Conservation (phyloP, 2,797 vertebrate genomes). For the Micromesistius poutassou region DNA sequence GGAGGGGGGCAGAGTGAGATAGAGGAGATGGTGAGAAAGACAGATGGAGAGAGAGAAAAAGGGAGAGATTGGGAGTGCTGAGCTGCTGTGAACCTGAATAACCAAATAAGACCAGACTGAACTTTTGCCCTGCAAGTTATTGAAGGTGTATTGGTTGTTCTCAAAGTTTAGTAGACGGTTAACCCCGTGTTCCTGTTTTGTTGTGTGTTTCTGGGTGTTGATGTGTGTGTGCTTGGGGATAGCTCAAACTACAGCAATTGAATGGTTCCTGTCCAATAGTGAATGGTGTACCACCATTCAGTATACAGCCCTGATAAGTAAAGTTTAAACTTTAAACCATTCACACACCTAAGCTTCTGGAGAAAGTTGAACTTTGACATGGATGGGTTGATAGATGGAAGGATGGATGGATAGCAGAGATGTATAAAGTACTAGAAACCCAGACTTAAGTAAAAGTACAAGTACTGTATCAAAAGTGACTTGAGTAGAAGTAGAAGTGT, state of each 20-base stretch:
- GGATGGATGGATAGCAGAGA: neutral
- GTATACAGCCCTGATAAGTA: neutral
- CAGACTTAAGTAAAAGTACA: too few species aligned
- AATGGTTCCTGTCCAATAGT: neutral
- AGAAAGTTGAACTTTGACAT: neutral
- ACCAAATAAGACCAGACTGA: slow-evolving; percentile 1
- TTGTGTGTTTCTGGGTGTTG: neutral
- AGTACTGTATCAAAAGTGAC: too few species aligned
- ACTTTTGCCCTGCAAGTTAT: neutral
- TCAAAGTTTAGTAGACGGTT: neutral
- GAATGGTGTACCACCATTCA: neutral
- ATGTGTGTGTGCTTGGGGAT: neutral
- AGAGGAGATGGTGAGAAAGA: too few species aligned
- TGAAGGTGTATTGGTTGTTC: neutral
- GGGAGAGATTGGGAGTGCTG: neutral
- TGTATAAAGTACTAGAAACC: too few species aligned
- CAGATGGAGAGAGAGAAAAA: too few species aligned
- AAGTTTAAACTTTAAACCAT: neutral
- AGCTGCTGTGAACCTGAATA: neutral
- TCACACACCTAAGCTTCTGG: neutral
- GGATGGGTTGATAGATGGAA: neutral
- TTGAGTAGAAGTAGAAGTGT: too few species aligned
- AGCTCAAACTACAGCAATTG: neutral
- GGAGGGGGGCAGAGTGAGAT: too few species aligned
- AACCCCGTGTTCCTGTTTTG: slow-evolving; percentile 1